Conservation (phyloP, 2,797 vertebrate genomes). For the Chiloscyllium punctatum region DNA sequence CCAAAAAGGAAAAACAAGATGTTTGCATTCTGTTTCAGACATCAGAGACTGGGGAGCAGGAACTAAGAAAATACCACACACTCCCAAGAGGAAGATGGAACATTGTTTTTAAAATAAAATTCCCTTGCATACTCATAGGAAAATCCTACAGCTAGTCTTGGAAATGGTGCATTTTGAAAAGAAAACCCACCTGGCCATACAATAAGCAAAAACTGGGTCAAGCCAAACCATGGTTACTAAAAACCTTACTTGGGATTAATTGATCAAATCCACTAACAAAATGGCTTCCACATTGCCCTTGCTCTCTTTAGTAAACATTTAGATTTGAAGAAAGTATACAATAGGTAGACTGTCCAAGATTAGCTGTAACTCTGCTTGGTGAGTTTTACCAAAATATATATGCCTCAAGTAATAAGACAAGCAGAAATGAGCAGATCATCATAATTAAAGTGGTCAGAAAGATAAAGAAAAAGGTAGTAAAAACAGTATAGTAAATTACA, state of each 20-base stretch:
- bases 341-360: neutral
- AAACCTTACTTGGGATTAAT: neutral
- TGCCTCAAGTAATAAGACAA: neutral
- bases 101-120: neutral
- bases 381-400: neutral
- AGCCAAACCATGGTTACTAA: neutral
- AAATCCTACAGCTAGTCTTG: neutral
- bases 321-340: neutral
- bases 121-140: neutral
- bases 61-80: neutral
- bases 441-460: neutral
- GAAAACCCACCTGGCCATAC: neutral
- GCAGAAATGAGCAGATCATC: neutral
- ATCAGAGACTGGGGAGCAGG: neutral
- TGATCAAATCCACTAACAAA: neutral
- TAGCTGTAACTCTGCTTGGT: neutral
- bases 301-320: neutral
- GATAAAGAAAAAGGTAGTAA: neutral
- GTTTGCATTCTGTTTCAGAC: neutral
- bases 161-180: neutral
- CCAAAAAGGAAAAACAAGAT: neutral
- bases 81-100: neutral
- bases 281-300: neutral
- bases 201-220: neutral
- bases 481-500: neutral